These are phyloP conservation scores for Mya arenaria DNA, from an alignment of 1,140 invertebrate species.

Conservation along the genomic window DNA sequence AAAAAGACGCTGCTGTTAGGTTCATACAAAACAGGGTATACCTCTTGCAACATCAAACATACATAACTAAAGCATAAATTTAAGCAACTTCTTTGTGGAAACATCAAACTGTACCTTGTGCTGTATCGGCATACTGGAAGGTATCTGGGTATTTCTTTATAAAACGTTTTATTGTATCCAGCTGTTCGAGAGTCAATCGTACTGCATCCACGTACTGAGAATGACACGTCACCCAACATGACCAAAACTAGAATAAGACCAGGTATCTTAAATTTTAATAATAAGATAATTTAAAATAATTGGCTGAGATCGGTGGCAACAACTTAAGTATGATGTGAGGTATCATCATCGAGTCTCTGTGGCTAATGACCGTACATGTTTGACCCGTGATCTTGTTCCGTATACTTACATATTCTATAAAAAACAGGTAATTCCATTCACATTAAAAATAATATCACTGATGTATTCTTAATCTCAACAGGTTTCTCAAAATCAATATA, in stretches of 20 bases:
- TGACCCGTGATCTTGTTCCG: no score
- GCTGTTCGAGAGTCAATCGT: conserved; percentile 92
- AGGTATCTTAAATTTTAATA: no score
- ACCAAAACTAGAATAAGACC: conserved; percentile 88
- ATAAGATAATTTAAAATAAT: neutral
- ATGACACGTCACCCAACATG: conserved; percentile 91
- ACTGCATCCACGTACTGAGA: conserved; percentile 93
- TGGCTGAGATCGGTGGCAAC: neutral
- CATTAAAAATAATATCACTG: no score
- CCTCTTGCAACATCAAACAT: no score
- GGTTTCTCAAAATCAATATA: no score
- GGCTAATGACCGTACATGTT: no score
- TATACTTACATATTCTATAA: no score
- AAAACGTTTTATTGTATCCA: conserved; percentile 92
- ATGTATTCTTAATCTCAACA: no score
- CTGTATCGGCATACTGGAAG: conserved; percentile 89
- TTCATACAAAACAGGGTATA: no score
- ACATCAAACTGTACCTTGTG: conserved; percentile 84
- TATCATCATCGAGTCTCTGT: neutral
- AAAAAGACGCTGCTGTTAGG: no score
- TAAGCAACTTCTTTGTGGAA: neutral
- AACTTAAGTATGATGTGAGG: neutral
- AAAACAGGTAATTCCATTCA: no score
- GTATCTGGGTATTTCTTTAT: conserved; percentile 90
- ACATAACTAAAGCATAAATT: neutral